These are phyloP conservation scores for Epicampocera succincta DNA, from an alignment of 2,888 invertebrate genomes.

Conservation along the genomic window DNA sequence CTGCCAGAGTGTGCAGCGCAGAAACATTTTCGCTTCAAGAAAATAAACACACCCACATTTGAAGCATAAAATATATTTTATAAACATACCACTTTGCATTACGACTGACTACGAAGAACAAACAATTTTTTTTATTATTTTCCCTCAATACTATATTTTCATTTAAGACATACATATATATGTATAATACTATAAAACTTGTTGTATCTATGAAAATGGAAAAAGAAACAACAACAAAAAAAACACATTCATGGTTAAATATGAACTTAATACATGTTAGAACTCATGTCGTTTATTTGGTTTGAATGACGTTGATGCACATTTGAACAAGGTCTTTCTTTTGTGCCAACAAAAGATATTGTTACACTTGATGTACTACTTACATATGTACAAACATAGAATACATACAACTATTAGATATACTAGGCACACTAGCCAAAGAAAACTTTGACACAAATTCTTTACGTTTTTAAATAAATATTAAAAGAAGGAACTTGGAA, in stretches of 20 bases:
- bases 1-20: not conserved
- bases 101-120: constrained; percentile 2
- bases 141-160: not conserved
- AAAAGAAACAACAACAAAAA: constrained; percentile 5
- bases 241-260: constrained; percentile 55
- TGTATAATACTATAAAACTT: constrained; percentile 40
- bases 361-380: constrained; percentile 22
- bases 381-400: not conserved
- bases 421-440: not conserved
- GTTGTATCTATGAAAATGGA: constrained; percentile 25
- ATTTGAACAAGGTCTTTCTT: constrained; percentile 49
- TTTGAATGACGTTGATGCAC: constrained; percentile 59
- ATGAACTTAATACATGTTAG: constrained; percentile 42
- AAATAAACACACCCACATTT: constrained; percentile 42
- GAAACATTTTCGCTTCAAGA: constrained; percentile 2
- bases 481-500: too few species aligned
- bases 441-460: too few species aligned
- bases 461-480: too few species aligned
- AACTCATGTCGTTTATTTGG: constrained; percentile 23
- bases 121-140: constrained; percentile 19
- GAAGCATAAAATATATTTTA: constrained; percentile 8
- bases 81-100: constrained; percentile 16
- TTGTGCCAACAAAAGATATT: constrained; percentile 47
- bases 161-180: not conserved
- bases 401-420: not conserved